Evolutionary conservation across 2,888 invertebrate species (phyloP), one percentile per base, ranked within the genome.

Genomic region (Caenorhabditis sinica): DNA sequence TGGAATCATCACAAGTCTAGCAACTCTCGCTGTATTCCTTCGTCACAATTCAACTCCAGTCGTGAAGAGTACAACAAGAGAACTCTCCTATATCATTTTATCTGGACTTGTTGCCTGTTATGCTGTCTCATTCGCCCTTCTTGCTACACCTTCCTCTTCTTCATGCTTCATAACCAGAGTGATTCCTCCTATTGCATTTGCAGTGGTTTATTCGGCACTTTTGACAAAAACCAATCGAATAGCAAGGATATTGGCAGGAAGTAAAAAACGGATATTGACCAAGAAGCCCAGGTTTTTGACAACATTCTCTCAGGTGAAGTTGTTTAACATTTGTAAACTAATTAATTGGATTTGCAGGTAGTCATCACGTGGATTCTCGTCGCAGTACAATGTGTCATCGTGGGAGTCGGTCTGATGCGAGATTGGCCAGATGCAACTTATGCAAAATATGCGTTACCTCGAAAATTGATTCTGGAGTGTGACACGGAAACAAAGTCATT

Each of bases 141-240:
- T 98, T 71, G 95, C 97, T 8, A 94, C 94, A 90, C 95, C 96
- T 0, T 94, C 94, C 87, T 95, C 87, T 45, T 63, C 86, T 20
- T 87, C 90, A n/a, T 92, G 97, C 93, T 95, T 96, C 89, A 95
- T 97, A 9, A 94, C 97, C 92, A 96, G 88, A 56, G 85, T 86
- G 25, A 83, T 88, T 51, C 89, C 89, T 28, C 89, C 89, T 2
- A 96, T 98, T 93, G 97, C 97, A 93, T 98, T 99, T 94, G 96
- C 97, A 0, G 96, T 98, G 63, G 97, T 99, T 53, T 98, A 98
- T 94, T 97, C 97, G 0, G 97, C 98, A 0, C 94, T 99, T 36
- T 95, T 98, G 73, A 98, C 98, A 66, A 98, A 98, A 94, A 98
- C 98, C 15, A 98, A 98, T 94, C 94, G 98, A 72, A 99, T 99